phyloP scores from a whole-genome alignment of 2,888 invertebrate genomes.

The Athripsodes cinereus region DNA sequence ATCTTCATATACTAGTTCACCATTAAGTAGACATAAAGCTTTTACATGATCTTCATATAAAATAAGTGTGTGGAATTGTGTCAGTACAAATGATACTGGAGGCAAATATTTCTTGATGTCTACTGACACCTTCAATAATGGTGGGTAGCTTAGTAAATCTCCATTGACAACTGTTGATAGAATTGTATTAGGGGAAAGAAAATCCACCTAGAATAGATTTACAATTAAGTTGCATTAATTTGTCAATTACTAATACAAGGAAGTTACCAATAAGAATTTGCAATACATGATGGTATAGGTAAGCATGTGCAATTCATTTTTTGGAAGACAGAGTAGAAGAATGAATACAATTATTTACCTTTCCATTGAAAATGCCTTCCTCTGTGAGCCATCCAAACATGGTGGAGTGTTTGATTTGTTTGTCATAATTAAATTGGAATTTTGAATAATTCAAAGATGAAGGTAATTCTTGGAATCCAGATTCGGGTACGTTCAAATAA shows the following conservation, averaged over 20 bases:
- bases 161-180: conserved; percentile 46
- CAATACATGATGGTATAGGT: no score
- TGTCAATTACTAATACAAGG: background rate
- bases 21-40: conserved; percentile 78
- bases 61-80: conserved; percentile 85
- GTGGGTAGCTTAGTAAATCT: conserved; percentile 41
- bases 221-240: background rate
- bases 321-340: no score
- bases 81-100: conserved; percentile 74
- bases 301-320: no score
- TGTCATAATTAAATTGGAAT: conserved; percentile 69
- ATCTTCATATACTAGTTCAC: conserved; percentile 83
- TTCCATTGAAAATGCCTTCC: conserved; percentile 72
- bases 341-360: no score
- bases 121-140: conserved; percentile 34
- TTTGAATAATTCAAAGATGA: conserved; percentile 70
- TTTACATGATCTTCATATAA: conserved; percentile 79
- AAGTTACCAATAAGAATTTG: no score
- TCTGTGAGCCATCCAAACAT: conserved; percentile 86
- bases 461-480: conserved; percentile 64
- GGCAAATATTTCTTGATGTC: conserved; percentile 31
- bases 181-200: conserved; percentile 45
- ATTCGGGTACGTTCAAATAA: conserved; percentile 67
- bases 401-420: conserved; percentile 61
- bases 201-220: conserved; percentile 41